A percentile compares a stretch with the other conserved stretches of the same genome.
Conservation (phyloP, 53 echinoderm and acorn worm genomes). For the Temnopleurus reevesii region DNA sequence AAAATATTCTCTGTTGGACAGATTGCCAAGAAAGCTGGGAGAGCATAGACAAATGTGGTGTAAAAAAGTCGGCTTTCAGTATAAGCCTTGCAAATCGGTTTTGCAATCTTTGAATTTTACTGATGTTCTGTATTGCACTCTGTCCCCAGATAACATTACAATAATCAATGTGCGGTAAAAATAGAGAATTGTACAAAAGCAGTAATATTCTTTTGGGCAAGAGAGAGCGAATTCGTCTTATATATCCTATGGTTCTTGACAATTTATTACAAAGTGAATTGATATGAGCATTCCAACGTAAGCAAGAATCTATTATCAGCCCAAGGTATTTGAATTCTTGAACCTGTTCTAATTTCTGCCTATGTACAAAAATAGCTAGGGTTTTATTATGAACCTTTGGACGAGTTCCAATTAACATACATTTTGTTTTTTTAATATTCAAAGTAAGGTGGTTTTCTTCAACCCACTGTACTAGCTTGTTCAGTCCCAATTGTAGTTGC, state of each 20-base stretch:
- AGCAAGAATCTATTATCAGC: not conserved
- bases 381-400: not conserved
- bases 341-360: not conserved
- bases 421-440: not conserved
- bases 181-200: not conserved
- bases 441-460: not conserved
- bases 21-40: not conserved
- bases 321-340: not conserved
- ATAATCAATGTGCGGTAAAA: not conserved
- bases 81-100: not conserved
- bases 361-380: not conserved
- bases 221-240: not conserved
- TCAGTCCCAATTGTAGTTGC: not conserved
- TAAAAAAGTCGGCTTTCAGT: not conserved
- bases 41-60: not conserved
- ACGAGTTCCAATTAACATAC: not conserved
- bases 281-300: not conserved
- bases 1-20: not conserved
- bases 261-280: not conserved
- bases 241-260: not conserved
- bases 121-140: not conserved
- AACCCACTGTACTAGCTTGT: not conserved
- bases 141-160: not conserved
- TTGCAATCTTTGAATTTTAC: not conserved
- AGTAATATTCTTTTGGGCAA: not conserved